Evolutionary conservation across 2,888 invertebrate genomes (phyloP), one percentile per base, ranked within the genome.

Genomic region (Barypeithes pellucidus): DNA sequence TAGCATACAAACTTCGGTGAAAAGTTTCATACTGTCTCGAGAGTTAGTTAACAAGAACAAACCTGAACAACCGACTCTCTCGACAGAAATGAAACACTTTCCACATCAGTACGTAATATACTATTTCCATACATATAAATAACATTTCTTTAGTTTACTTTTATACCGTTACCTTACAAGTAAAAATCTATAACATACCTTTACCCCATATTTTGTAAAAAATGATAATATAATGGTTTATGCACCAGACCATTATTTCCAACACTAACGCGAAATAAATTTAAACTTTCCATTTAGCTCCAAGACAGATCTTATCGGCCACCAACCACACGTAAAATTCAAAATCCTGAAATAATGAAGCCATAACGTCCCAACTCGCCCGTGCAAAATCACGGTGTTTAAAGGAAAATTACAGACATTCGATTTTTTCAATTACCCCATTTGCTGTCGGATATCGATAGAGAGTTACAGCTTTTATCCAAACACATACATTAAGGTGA

Each of bases 331-430:
- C 36, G 18, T 50, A 45, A 67, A 67, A 45, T 59, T 67, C 33
- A 43, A 50, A 36, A 57, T 54, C 12, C 45, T 43, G 52, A 61
- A 39, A 60, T 69, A 29, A 69, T 61, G 61, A 69, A 62, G 60
- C 59, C 61, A 69, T 52, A 69, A 50, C 61, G 61, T 61, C 36
- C 61, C 39, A 16, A 69, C 39, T 39, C 52, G 41, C 52, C 67
- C 50, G 59, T 45, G 59, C 41, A 50, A 69, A 69, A 69, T 69
- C 61, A 69, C 68, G 50, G 68, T 61, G 39, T 66, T 66, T 18
- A n/a, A 18, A 39, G 12, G 41, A 45, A 69, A 69, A 69, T 69
- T 69, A 52, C 50, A 61, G 60, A 22, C 50, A 62, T 50, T 69
- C 39, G 39, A 50, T 67, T 67, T 69, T 69, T 69, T 57, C 61